These are phyloP conservation scores for Paramisgurnus dabryanus DNA, from an alignment of 2,113 vertebrate genomes.

Conservation along the genomic window DNA sequence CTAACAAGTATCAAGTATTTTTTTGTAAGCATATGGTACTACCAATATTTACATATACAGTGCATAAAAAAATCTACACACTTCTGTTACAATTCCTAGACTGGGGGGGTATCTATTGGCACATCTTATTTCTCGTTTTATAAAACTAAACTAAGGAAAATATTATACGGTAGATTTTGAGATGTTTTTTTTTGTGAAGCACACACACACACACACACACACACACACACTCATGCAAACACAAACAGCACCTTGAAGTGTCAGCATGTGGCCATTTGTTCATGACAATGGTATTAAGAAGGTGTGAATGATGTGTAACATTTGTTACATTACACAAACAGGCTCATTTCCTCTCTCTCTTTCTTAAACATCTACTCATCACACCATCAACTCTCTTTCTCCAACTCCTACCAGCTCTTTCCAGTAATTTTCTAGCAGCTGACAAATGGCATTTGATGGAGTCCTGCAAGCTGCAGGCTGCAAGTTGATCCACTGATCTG, in stretches of 20 bases:
- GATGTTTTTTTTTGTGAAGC: constrained; percentile 40
- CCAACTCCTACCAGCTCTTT: constrained; percentile 5
- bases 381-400: constrained; percentile 26
- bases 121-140: neutral
- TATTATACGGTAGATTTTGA: neutral
- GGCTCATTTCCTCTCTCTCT: constrained; percentile 35
- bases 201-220: constrained; percentile 31
- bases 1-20: too few relatives aligned
- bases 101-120: neutral
- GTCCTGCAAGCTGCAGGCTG: neutral
- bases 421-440: constrained; percentile 15
- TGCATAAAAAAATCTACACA: too few relatives aligned
- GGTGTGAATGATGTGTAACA: constrained; percentile 71
- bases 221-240: constrained; percentile 25
- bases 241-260: constrained; percentile 50
- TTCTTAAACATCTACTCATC: constrained; percentile 16
- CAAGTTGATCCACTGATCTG: neutral
- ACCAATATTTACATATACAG: too few relatives aligned
- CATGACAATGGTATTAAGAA: constrained; percentile 59
- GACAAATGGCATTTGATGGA: constrained; percentile 44
- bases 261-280: constrained; percentile 71
- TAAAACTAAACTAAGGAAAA: neutral
- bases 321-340: constrained; percentile 67
- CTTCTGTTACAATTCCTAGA: too few relatives aligned
- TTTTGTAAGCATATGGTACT: too few relatives aligned